Percentiles rank a stretch among this genome's conserved stretches.
Conservation (phyloP, 2,113 vertebrate genomes). For the Rhineura floridana region DNA sequence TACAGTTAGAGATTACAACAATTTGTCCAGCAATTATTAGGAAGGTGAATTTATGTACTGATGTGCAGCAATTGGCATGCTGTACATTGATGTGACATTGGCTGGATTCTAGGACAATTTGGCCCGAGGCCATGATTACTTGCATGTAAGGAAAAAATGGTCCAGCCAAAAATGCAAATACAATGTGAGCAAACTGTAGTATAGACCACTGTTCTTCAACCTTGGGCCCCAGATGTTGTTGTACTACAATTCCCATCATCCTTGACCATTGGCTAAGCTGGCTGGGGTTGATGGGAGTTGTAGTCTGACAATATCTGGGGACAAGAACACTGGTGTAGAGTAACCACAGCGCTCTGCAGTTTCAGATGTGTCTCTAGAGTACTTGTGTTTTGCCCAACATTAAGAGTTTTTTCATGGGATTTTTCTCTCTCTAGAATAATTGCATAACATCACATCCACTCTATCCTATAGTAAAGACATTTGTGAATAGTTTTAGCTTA, state of each 20-base stretch:
- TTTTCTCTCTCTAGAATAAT: not conserved
- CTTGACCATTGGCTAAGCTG: too few species aligned
- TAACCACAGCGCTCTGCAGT: too few species aligned
- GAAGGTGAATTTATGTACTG: not conserved
- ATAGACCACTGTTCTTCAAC: not conserved
- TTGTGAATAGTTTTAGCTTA: not conserved
- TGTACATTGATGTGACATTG: not conserved
- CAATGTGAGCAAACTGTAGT: not conserved
- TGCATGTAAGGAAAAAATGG: not conserved
- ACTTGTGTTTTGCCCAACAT: not conserved
- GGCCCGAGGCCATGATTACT: not conserved
- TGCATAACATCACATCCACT: not conserved
- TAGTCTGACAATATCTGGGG: too few species aligned
- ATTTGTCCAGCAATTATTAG: not conserved
- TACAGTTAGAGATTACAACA: not conserved
- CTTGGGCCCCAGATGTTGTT: too few species aligned
- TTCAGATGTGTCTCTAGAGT: not conserved
- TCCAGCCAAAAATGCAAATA: not conserved
- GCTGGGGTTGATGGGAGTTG: too few species aligned
- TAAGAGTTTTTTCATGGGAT: not conserved
- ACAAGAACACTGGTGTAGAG: not conserved
- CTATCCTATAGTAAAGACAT: not conserved
- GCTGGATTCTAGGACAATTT: not conserved
- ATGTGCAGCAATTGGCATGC: not conserved
- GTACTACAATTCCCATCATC: too few species aligned